Conservation (phyloP, 2,888 invertebrate genomes). For the Plebejus melissa region DNA sequence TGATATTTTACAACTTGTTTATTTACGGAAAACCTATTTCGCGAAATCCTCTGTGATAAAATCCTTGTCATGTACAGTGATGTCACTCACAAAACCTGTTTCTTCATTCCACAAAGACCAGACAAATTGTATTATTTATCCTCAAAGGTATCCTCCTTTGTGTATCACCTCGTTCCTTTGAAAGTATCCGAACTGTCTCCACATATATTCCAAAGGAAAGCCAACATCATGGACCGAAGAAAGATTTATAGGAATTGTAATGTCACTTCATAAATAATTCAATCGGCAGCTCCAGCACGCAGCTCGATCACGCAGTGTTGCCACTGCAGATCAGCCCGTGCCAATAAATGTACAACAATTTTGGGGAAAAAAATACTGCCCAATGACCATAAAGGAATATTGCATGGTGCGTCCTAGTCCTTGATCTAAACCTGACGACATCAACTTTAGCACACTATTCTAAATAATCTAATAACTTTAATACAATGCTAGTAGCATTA, state of each 20-base stretch:
- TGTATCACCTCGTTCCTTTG: conserved; percentile 12
- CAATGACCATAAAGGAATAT: background rate
- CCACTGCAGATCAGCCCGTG: background rate
- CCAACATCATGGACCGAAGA: conserved; percentile 30
- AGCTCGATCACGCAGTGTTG: conserved; percentile 32
- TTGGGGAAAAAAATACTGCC: background rate
- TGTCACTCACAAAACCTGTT: conserved; percentile 10
- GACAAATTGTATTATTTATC: conserved; percentile 8
- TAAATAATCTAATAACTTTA: background rate
- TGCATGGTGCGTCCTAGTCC: background rate
- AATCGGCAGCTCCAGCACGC: conserved; percentile 36
- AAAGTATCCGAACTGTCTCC: conserved; percentile 24
- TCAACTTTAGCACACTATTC: too few species aligned
- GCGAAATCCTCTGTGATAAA: background rate
- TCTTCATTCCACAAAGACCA: conserved; percentile 3
- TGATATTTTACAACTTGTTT: too few species aligned
- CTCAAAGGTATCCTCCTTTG: background rate
- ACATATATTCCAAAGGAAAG: conserved; percentile 32
- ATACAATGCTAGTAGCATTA: background rate
- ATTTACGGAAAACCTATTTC: conserved; percentile 12
- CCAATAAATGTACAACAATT: background rate
- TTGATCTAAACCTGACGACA: too few species aligned
- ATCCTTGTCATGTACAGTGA: background rate
- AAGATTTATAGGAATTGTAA: conserved; percentile 36
- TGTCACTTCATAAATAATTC: conserved; percentile 55